Percentiles rank a stretch among this genome's conserved stretches.
Conservation (phyloP, 2,113 vertebrate species). For the Cnemophilus loriae region DNA sequence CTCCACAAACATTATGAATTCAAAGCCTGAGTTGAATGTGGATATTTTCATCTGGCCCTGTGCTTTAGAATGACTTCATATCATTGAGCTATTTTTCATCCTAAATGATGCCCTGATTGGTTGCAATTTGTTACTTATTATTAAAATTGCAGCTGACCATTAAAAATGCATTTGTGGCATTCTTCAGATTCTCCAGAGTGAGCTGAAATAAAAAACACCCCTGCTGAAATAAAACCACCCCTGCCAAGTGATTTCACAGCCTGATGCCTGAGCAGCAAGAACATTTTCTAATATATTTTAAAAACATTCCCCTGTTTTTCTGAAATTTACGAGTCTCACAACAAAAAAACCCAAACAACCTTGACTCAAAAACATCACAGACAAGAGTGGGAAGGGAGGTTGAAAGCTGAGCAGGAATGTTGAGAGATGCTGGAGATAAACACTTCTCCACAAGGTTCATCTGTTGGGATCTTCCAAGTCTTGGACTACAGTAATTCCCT, state of each 20-base stretch:
- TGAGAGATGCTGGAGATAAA: neutral
- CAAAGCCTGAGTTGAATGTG: neutral
- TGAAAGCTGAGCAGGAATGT: neutral
- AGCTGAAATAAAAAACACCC: neutral
- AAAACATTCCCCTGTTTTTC: neutral
- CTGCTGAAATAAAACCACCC: neutral
- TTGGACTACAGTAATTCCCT: neutral
- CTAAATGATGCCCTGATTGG: neutral
- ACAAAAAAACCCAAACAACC: neutral
- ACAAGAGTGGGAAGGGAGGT: neutral
- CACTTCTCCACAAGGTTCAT: neutral
- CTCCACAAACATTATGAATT: neutral
- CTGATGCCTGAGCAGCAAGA: neutral
- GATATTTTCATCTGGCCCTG: neutral
- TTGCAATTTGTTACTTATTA: neutral
- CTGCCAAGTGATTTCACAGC: neutral
- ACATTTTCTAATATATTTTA: neutral
- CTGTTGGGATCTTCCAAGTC: neutral
- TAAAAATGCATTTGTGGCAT: neutral
- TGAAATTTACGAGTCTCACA: neutral
- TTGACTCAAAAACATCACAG: neutral
- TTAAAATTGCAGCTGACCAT: neutral
- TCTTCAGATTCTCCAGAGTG: neutral
- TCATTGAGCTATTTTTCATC: neutral
- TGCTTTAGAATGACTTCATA: neutral